Base-by-base conservation (phyloP, 2,888 invertebrate genomes). In the Neuroscelio doddi region DNA sequence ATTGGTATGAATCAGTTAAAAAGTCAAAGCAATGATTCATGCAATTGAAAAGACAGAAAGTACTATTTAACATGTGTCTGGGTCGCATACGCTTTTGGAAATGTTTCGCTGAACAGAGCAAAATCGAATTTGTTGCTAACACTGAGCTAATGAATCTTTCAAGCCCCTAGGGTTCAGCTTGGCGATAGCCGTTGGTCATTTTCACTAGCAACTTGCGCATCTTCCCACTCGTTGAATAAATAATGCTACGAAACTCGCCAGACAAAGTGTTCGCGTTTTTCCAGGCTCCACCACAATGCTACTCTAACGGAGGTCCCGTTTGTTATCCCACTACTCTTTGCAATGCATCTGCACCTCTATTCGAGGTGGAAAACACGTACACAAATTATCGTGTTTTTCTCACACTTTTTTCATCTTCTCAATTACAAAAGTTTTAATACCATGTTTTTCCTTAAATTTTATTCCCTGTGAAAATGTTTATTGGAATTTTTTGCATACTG, bases 61-160 rank as follows among this genome's bases (percentile, higher is more conserved):
- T 5, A 5, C 21, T 12, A 12, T 46, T 36, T 34, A 24, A 38
- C 14, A 29, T 29, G 36, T 36, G 36, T 45, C 32, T 12, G 12
- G 12, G 10, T n/a, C n/a, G n/a, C n/a, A n/a, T n/a, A n/a, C n/a
- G n/a, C n/a, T n/a, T n/a, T n/a, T n/a, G 3, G 12, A 12, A 32
- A 12, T 12, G 32, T 32, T 32, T 10, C 10, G 10, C 10, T 12
- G 10, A 45, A 29, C 49, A 12, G 38, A 44, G 41, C 51, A 50
- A 56, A 61, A 61, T 56, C 47, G 57, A 66, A 66, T 67, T 67
- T 61, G 52, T 68, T 44, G 51, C 39, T 21, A 59, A 53, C 51
- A 46, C 51, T 57, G 46, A 46, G 51, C 38, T 47, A 51, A 52
- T 68, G 64, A 64, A 68, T 64, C 57, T 61, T 64, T 68, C 45